phyloP scores from a whole-genome alignment of 2,113 vertebrate species.

The Serinus canaria region DNA sequence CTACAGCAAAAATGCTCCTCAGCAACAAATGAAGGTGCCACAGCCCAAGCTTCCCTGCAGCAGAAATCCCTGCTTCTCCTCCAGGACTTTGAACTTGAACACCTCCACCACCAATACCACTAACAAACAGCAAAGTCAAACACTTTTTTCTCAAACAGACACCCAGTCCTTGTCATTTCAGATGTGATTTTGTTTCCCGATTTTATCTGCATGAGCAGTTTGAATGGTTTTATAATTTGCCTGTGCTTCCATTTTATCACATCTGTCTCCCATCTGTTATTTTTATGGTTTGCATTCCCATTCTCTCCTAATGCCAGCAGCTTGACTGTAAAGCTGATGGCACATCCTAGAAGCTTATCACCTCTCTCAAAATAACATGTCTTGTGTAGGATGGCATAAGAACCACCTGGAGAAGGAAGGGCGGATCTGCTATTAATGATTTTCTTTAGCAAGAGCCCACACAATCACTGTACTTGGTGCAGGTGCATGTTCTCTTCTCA shows the following conservation, averaged over 20 bases:
- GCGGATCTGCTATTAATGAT: background rate
- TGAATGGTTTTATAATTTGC: constrained; percentile 59
- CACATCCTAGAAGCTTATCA: background rate
- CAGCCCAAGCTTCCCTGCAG: background rate
- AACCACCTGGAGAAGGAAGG: background rate
- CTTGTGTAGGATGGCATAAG: background rate
- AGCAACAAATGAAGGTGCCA: background rate
- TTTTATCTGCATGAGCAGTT: constrained; percentile 42
- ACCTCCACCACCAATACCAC: background rate
- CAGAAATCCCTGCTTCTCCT: background rate
- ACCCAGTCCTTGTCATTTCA: background rate
- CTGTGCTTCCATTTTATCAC: constrained; percentile 22
- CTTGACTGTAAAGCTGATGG: background rate
- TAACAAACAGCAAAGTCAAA: background rate
- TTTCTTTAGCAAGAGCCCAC: background rate
- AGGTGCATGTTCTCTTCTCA: background rate
- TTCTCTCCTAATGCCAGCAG: constrained; percentile 17
- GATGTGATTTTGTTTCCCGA: constrained; percentile 7
- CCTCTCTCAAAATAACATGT: background rate
- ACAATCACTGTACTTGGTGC: background rate
- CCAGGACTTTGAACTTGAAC: background rate
- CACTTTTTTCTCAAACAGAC: background rate
- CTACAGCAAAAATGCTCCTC: background rate
- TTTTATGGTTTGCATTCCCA: constrained; percentile 18
- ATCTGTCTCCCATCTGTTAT: constrained; percentile 54